Percentiles rank a stretch among this genome's conserved stretches.
phyloP scores from a whole-genome alignment of 2,888 invertebrate species.

The Blastobasis lacticolella region DNA sequence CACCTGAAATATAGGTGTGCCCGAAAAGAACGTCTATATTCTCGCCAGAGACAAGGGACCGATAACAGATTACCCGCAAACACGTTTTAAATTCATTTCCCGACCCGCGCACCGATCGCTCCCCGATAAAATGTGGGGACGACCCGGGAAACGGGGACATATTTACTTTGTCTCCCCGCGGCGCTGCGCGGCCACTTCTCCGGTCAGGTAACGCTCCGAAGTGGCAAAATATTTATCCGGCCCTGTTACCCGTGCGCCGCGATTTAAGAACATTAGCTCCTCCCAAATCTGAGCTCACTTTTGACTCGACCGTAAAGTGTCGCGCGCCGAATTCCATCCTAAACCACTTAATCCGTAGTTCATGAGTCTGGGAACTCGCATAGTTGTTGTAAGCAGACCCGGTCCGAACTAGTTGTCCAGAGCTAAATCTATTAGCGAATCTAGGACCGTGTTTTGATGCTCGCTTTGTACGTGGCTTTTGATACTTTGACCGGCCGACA shows the following conservation, averaged over 20 bases:
- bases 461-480: conserved; percentile 39
- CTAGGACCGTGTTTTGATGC: conserved; percentile 46
- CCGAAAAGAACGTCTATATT: conserved; percentile 64
- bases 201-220: conserved; percentile 68
- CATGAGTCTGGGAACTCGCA: not conserved
- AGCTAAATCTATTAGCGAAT: conserved; percentile 53
- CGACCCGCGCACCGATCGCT: conserved; percentile 71
- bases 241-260: conserved; percentile 59
- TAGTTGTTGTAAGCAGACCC: conserved; percentile 31
- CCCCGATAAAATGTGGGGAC: conserved; percentile 72
- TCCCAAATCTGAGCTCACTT: conserved; percentile 42
- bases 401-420: conserved; percentile 39
- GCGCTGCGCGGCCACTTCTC: conserved; percentile 59
- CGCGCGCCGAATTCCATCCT: not conserved
- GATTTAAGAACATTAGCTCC: conserved; percentile 63
- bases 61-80: conserved; percentile 75
- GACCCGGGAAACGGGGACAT: conserved; percentile 66
- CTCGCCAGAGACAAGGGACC: conserved; percentile 70
- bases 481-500: conserved; percentile 12
- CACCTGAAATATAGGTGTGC: conserved; percentile 44
- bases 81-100: conserved; percentile 75
- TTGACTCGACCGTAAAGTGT: conserved; percentile 16
- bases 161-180: conserved; percentile 71
- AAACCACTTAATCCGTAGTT: conserved; percentile 1
- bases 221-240: conserved; percentile 70